phyloP scores from a whole-genome alignment of 2,113 vertebrate genomes.

The Podarcis muralis region DNA sequence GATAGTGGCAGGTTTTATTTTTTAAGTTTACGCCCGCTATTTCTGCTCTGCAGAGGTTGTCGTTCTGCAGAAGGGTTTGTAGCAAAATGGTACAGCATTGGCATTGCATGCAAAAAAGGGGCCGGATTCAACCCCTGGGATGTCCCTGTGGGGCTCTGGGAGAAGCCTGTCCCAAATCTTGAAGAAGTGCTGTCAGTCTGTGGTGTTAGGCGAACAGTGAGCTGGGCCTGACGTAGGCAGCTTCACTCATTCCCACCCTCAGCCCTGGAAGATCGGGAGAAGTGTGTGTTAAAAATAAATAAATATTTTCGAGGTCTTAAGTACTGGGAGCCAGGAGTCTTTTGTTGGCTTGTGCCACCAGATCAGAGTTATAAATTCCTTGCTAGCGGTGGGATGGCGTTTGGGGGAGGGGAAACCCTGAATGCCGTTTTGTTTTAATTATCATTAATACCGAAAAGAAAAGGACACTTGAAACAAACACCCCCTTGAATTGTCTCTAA shows the following conservation, averaged over 20 bases:
- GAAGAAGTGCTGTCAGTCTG: too few species aligned
- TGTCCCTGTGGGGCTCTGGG: too few species aligned
- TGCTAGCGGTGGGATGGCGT: background rate
- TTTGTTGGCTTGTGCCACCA: background rate
- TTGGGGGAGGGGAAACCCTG: too few species aligned
- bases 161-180: too few species aligned
- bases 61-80: background rate
- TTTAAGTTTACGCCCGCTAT: background rate
- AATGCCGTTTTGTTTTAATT: constrained; percentile 8
- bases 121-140: too few species aligned
- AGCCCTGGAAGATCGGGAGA: background rate
- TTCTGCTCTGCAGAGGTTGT: background rate
- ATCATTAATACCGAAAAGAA: background rate
- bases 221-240: too few species aligned
- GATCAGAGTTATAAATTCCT: background rate
- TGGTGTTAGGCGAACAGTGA: too few species aligned
- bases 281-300: background rate
- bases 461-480: background rate
- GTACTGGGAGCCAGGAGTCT: background rate
- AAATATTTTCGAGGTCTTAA: background rate
- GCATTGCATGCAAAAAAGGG: background rate
- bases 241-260: background rate
- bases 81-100: background rate
- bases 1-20: background rate
- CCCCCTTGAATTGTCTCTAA: constrained; percentile 2